These are phyloP conservation scores for Leptura quadrifasciata DNA, from an alignment of 2,888 invertebrate species.

Conservation along the genomic window DNA sequence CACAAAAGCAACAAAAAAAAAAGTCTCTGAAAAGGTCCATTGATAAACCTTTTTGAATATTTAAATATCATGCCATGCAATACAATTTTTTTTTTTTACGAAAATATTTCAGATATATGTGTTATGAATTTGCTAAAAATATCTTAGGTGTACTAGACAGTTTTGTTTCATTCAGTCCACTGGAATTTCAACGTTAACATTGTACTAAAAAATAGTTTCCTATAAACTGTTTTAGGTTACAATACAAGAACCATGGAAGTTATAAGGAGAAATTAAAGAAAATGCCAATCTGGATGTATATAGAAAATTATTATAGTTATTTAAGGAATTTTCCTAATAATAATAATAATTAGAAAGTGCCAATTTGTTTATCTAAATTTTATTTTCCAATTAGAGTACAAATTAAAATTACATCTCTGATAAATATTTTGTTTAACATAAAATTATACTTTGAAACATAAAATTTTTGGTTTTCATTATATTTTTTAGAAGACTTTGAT, in stretches of 20 bases:
- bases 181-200: too few relatives aligned
- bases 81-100: too few relatives aligned
- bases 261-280: constrained; percentile 14
- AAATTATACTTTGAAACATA: constrained; percentile 58
- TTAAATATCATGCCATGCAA: too few relatives aligned
- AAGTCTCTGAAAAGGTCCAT: too few relatives aligned
- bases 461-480: constrained; percentile 44
- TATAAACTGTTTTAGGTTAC: constrained; percentile 9
- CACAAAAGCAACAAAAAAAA: too few relatives aligned
- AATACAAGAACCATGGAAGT: neutral
- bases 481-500: constrained; percentile 39
- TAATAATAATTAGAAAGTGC: neutral
- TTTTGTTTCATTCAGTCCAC: too few relatives aligned
- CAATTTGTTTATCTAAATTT: constrained; percentile 6
- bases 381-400: constrained; percentile 43
- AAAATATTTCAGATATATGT: too few relatives aligned
- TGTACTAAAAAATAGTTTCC: neutral
- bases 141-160: too few relatives aligned
- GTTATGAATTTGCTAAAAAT: too few relatives aligned
- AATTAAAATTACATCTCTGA: constrained; percentile 57
- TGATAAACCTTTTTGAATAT: too few relatives aligned
- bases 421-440: constrained; percentile 46
- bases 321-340: too few relatives aligned
- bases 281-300: neutral
- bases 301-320: too few relatives aligned